These are phyloP conservation scores for Malurus cyaneus DNA, from an alignment of 2,113 vertebrate genomes.

Conservation along the genomic window DNA sequence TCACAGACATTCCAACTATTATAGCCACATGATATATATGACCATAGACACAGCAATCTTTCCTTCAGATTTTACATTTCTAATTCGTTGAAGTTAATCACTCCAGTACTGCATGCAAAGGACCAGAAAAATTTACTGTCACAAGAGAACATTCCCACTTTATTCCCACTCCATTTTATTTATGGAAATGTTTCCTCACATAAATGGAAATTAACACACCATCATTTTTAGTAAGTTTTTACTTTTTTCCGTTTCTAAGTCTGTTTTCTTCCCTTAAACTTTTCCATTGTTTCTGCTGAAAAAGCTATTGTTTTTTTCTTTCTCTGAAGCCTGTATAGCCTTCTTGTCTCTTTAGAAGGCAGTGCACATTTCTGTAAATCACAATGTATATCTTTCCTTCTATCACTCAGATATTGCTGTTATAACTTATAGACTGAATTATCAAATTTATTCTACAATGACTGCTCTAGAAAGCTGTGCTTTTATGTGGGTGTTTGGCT, in stretches of 20 bases:
- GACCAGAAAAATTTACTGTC: neutral
- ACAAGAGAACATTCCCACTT: neutral
- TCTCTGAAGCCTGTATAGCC: neutral
- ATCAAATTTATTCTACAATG: neutral
- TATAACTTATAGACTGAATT: neutral
- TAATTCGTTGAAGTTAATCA: neutral
- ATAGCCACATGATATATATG: neutral
- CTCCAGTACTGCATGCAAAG: accelerated
- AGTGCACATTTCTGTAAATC: neutral
- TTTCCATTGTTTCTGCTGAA: neutral
- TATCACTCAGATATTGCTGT: neutral
- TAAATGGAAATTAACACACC: neutral
- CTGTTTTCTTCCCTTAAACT: neutral
- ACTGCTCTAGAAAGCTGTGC: neutral
- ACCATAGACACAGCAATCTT: neutral
- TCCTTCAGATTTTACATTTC: neutral
- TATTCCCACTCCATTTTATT: neutral
- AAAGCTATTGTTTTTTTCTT: neutral
- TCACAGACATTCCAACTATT: neutral
- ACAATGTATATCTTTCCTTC: neutral
- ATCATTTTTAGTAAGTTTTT: neutral
- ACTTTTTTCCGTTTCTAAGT: neutral
- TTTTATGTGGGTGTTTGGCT: neutral
- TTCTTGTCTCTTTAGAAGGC: neutral
- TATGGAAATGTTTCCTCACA: neutral